Conservation (phyloP, 1,140 invertebrate genomes). For the Drosophila varians region DNA sequence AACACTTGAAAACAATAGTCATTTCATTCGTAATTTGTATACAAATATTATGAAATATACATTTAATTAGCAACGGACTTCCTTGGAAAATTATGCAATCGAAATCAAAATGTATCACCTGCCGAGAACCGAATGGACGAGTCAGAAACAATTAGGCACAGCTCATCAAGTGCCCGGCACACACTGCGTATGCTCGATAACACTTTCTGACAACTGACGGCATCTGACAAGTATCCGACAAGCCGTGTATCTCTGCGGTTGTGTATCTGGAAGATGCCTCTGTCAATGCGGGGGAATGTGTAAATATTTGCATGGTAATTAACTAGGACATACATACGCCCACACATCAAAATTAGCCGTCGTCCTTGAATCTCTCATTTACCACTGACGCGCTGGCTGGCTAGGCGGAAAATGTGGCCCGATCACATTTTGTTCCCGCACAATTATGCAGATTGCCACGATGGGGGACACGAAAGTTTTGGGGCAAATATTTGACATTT, state of each 20-base stretch:
- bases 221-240: conserved; percentile 45
- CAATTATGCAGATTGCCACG: conserved; percentile 76
- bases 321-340: conserved; percentile 61
- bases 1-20: not conserved
- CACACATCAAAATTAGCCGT: conserved; percentile 27
- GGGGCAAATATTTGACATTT: conserved; percentile 64
- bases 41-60: not conserved
- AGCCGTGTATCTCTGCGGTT: conserved; percentile 2
- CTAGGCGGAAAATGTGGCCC: conserved; percentile 41
- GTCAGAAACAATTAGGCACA: conserved; percentile 47
- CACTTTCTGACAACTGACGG: conserved; percentile 30
- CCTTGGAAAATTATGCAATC: conserved; percentile 13
- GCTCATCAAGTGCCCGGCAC: conserved; percentile 39
- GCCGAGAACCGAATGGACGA: conserved; percentile 7
- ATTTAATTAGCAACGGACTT: not conserved
- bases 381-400: conserved; percentile 13
- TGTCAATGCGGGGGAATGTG: conserved; percentile 43
- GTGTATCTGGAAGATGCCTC: conserved; percentile 20
- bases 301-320: conserved; percentile 74
- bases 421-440: conserved; percentile 39
- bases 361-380: conserved; percentile 61
- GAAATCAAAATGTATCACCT: conserved; percentile 25
- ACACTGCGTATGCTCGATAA: conserved; percentile 42
- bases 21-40: not conserved
- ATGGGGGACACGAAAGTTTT: conserved; percentile 38